A percentile compares a stretch with the other conserved stretches of the same genome.
phyloP scores from a whole-genome alignment of 2,797 vertebrate genomes.

The Coendou prehensilis region DNA sequence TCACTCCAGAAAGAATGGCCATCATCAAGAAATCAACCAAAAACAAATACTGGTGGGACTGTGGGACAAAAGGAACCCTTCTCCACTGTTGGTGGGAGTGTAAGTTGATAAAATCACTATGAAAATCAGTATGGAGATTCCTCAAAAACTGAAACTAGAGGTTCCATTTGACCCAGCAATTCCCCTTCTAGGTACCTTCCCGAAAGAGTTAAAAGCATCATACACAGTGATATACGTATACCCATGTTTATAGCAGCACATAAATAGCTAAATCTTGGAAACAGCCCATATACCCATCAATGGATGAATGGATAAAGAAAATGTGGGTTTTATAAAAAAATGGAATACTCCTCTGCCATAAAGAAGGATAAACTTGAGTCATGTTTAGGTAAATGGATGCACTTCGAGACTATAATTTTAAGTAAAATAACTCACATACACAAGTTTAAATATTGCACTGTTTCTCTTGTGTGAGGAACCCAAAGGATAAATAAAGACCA shows the following conservation, averaged over 20 bases:
- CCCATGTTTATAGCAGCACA: background rate
- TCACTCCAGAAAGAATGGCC: too few relatives aligned
- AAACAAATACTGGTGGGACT: too few relatives aligned
- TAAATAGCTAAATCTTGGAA: background rate
- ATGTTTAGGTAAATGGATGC: background rate
- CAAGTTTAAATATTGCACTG: background rate
- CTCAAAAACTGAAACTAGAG: too few relatives aligned
- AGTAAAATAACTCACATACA: background rate
- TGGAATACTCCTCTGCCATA: background rate
- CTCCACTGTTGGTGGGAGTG: too few relatives aligned
- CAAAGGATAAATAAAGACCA: background rate
- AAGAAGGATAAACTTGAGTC: background rate
- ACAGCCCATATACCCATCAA: background rate
- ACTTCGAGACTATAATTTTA: background rate
- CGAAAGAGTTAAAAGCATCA: too few relatives aligned
- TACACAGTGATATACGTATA: too few relatives aligned
- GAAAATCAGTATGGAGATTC: too few relatives aligned
- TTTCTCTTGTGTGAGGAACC: background rate
- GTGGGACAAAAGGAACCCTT: too few relatives aligned
- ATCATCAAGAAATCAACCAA: too few relatives aligned
- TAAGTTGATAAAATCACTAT: too few relatives aligned
- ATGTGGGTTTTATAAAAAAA: background rate
- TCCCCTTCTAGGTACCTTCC: too few relatives aligned
- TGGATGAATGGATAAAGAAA: background rate
- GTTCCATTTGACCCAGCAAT: too few relatives aligned